These are phyloP conservation scores for Acronicta aceris DNA, from an alignment of 2,888 invertebrate genomes.

Conservation along the genomic window DNA sequence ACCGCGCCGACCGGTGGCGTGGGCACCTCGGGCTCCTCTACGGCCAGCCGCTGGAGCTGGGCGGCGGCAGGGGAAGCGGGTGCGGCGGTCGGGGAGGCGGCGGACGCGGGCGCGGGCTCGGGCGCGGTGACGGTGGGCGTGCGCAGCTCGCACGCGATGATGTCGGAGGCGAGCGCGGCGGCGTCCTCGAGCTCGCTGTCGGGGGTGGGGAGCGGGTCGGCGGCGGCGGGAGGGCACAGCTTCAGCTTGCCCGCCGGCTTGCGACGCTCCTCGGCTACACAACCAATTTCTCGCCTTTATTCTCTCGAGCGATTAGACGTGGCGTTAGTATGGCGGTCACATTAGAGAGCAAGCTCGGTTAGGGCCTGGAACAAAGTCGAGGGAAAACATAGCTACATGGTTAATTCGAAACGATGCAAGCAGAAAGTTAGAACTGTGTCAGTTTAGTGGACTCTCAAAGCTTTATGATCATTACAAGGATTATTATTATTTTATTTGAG, in stretches of 20 bases:
- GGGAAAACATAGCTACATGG: constrained; percentile 87
- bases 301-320: constrained; percentile 85
- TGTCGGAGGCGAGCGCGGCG: constrained; percentile 82
- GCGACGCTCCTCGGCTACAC: constrained; percentile 88
- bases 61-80: constrained; percentile 56
- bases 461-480: constrained; percentile 81
- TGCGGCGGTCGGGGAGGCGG: constrained; percentile 58
- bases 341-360: constrained; percentile 90
- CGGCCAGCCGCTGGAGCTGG: constrained; percentile 61
- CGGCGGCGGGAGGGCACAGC: constrained; percentile 77
- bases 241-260: constrained; percentile 83
- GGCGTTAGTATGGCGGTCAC: constrained; percentile 89
- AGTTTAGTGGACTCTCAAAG: constrained; percentile 75
- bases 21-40: constrained; percentile 79
- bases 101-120: constrained; percentile 57
- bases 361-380: constrained; percentile 90
- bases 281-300: constrained; percentile 86
- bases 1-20: constrained; percentile 87
- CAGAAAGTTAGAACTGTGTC: constrained; percentile 80
- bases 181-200: constrained; percentile 88
- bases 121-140: constrained; percentile 74
- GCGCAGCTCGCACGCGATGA: constrained; percentile 84
- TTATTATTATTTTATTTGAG: constrained; percentile 74
- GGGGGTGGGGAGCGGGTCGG: constrained; percentile 83
- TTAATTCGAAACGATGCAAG: constrained; percentile 86